Percentiles rank a stretch among this genome's conserved stretches.
Conservation (phyloP, 1,140 invertebrate genomes). For the Leptonema lineaticorne region DNA sequence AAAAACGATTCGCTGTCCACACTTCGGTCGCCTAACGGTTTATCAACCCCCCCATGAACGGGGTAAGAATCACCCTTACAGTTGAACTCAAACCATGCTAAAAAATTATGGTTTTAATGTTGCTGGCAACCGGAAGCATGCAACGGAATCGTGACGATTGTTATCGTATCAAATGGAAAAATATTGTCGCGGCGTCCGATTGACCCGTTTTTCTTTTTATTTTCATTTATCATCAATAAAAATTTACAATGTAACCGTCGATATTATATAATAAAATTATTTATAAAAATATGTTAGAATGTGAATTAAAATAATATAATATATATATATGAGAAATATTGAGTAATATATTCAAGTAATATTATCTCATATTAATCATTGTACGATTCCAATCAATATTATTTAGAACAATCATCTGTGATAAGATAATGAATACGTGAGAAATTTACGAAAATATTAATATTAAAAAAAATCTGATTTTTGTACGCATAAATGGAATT, state of each 20-base stretch:
- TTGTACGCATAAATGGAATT: too few species aligned
- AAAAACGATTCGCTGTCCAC: background rate
- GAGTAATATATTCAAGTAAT: too few species aligned
- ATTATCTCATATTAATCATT: too few species aligned
- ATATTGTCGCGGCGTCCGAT: background rate
- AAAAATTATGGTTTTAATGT: background rate
- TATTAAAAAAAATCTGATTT: too few species aligned
- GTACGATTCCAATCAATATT: too few species aligned
- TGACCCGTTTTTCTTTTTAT: background rate
- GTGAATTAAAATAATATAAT: too few species aligned
- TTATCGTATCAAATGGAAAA: background rate
- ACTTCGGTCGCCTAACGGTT: background rate
- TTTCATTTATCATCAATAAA: too few species aligned
- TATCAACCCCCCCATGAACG: background rate
- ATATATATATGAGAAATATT: too few species aligned
- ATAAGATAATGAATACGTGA: too few species aligned
- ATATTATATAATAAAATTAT: background rate
- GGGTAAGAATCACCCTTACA: constrained; percentile 2
- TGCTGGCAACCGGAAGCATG: constrained; percentile 28
- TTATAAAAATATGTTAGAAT: too few species aligned
- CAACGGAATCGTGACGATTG: background rate
- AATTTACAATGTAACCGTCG: background rate
- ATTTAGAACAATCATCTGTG: too few species aligned
- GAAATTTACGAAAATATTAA: too few species aligned
- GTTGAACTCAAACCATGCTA: background rate